Percentiles rank a stretch among this genome's conserved stretches.
Conservation (phyloP, 2,888 invertebrate species). For the Megamerina dolium region DNA sequence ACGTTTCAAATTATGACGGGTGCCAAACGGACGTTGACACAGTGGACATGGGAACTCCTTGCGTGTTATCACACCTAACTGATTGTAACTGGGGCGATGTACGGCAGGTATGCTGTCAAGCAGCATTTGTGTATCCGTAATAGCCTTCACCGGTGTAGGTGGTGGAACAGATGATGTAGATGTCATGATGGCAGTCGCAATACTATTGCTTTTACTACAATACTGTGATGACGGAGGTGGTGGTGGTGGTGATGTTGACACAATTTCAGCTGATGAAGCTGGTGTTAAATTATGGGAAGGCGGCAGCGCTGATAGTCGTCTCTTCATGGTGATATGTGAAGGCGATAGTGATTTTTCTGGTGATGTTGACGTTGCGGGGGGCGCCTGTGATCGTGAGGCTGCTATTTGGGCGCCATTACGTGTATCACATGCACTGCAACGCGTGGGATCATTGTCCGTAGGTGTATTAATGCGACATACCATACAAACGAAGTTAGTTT, state of each 20-base stretch:
- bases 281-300: constrained; percentile 10
- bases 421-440: constrained; percentile 41
- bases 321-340: no score
- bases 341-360: constrained; percentile 15
- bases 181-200: constrained; percentile 5
- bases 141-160: background rate
- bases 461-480: constrained; percentile 38
- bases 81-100: constrained; percentile 22
- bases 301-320: constrained; percentile 3
- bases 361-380: constrained; percentile 11
- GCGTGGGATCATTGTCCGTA: constrained; percentile 40
- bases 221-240: constrained; percentile 8
- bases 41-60: constrained; percentile 43
- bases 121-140: constrained; percentile 12
- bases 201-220: constrained; percentile 5
- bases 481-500: constrained; percentile 42
- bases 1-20: constrained; percentile 46
- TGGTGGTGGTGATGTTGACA: constrained; percentile 5
- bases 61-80: constrained; percentile 23
- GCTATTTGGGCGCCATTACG: constrained; percentile 28
- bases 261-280: constrained; percentile 2
- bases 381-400: constrained; percentile 18
- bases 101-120: constrained; percentile 23
- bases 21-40: constrained; percentile 46
- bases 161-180: constrained; percentile 8